phyloP scores from a whole-genome alignment of 2,888 invertebrate species.

The Frankliniella intonsa region DNA sequence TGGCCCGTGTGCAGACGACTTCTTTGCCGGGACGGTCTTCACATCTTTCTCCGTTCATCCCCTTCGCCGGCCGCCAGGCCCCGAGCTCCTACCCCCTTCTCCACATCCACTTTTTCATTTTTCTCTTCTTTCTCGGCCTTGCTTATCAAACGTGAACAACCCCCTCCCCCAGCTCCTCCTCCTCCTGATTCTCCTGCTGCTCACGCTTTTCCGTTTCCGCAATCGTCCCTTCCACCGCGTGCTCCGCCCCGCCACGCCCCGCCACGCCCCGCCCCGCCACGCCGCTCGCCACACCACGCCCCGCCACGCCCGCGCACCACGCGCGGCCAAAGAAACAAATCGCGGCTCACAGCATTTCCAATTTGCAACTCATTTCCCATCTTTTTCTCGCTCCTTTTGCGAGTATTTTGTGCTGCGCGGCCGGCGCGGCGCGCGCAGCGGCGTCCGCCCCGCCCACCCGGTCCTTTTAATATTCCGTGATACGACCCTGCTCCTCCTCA shows the following conservation, averaged over 20 bases:
- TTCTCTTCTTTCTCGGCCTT: too few species aligned
- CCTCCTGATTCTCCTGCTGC: too few species aligned
- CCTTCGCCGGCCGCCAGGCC: too few species aligned
- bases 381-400: background rate
- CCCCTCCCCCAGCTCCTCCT: background rate
- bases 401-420: background rate
- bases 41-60: too few species aligned
- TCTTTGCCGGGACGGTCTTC: too few species aligned
- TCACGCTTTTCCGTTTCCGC: too few species aligned
- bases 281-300: background rate
- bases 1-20: too few species aligned
- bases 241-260: background rate
- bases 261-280: background rate
- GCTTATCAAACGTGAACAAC: too few species aligned
- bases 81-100: too few species aligned
- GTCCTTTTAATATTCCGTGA: constrained; percentile 23
- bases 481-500: background rate
- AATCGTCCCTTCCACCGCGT: background rate
- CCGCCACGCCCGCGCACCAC: background rate
- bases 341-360: background rate
- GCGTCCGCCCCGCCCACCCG: background rate
- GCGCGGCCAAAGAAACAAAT: constrained; percentile 2
- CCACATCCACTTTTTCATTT: too few species aligned
- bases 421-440: background rate
- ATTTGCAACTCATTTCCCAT: constrained; percentile 23